Evolutionary conservation across 2,888 invertebrate genomes (phyloP), one percentile per base, ranked within the genome.

Genomic region (Ephialtes manifestator): DNA sequence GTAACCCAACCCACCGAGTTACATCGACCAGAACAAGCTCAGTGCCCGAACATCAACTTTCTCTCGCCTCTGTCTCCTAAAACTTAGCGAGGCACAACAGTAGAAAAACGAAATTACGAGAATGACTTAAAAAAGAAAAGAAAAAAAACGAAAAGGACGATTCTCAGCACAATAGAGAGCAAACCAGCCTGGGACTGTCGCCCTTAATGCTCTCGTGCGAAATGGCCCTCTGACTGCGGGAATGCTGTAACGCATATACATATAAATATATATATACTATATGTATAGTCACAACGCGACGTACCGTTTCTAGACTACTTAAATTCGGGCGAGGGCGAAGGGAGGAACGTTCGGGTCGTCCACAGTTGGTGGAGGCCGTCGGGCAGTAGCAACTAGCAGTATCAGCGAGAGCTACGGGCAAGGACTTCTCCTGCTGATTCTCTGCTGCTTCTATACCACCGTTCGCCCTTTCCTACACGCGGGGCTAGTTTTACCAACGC

Each of bases 131-230:
- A 58, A 51, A 58, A 35, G 2, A 51, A 76, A 35, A 48, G 11
- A 20, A 63, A 78, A 51, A 63, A 46, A 53, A 71, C 70, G 86
- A 88, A 86, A 85, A 81, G 88, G 85, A 85, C 58, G 71, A 80
- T 86, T 86, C 84, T 63, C 84, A 84, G 88, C 87, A 88, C 86
- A 87, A 85, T 87, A 81, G 87, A 87, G 83, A 76, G 80, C 72
- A 53, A 67, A 20, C 58, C 58, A 65, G 77, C 81, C 53, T 70
- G 72, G 60, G 68, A 76, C 81, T 70, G 84, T 70, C 78, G 78
- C 75, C 81, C 79, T 82, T 85, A 85, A 85, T 85, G 85, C 79
- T 81, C 75, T 78, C 79, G 74, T 85, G 79, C 79, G 71, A 85
- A 82, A 85, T 85, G 84, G 84, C 81, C 81, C 79, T 84, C 74